These are phyloP conservation scores for Nomada hirtipes DNA, from an alignment of 2,888 invertebrate genomes.

Conservation along the genomic window DNA sequence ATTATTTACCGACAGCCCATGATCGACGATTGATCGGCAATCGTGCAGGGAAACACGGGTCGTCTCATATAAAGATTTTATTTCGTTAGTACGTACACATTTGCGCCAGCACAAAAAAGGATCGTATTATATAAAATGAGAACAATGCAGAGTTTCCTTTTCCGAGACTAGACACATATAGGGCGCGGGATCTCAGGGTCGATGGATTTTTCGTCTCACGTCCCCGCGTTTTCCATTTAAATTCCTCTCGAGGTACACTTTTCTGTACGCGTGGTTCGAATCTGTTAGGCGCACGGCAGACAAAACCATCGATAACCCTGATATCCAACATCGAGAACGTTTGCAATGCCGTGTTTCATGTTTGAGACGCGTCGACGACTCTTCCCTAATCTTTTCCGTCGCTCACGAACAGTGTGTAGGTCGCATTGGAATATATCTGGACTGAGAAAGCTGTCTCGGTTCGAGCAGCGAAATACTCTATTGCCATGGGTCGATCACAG, in stretches of 20 bases:
- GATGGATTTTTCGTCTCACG: constrained; percentile 2
- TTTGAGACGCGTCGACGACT: constrained; percentile 35
- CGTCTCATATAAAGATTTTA: constrained; percentile 73
- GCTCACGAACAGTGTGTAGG: not conserved
- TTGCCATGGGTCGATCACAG: not conserved
- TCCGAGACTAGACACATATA: constrained; percentile 74
- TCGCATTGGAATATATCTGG: not conserved
- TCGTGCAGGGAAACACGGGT: constrained; percentile 17
- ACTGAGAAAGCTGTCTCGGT: not conserved
- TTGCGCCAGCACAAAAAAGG: constrained; percentile 80
- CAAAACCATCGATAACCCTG: constrained; percentile 28
- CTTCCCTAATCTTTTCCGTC: not conserved
- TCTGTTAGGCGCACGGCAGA: not conserved
- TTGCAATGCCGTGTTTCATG: constrained; percentile 14
- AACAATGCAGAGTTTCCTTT: constrained; percentile 66
- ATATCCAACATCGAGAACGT: constrained; percentile 39
- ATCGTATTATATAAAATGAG: constrained; percentile 72
- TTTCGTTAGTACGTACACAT: constrained; percentile 79
- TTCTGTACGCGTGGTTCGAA: constrained; percentile 37
- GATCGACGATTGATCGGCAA: not conserved
- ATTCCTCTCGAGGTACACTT: not conserved
- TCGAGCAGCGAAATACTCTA: not conserved
- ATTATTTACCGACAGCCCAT: too few relatives aligned
- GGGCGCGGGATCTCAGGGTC: constrained; percentile 48
- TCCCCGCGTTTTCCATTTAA: not conserved